These are phyloP conservation scores for Matsumyia berberina DNA, from an alignment of 2,888 invertebrate genomes.

Conservation along the genomic window DNA sequence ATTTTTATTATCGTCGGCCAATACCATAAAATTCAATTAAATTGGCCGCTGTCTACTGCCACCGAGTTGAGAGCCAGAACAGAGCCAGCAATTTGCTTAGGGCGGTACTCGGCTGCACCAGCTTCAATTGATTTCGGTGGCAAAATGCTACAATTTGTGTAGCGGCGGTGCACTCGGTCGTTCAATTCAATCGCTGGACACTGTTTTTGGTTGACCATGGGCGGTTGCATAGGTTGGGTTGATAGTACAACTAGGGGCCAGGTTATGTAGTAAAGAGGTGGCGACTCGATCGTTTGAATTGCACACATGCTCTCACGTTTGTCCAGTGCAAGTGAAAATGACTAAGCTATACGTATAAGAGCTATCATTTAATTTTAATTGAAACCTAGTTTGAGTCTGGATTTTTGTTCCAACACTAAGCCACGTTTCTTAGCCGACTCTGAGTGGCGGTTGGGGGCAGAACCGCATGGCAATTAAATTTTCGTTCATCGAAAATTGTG, in stretches of 20 bases:
- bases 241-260: conserved; percentile 2
- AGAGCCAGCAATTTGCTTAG: conserved; percentile 56
- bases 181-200: conserved; percentile 53
- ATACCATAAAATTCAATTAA: conserved; percentile 75
- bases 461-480: conserved; percentile 9
- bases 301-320: conserved; percentile 22
- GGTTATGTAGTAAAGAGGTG: conserved; percentile 46
- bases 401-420: conserved; percentile 35
- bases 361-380: conserved; percentile 67
- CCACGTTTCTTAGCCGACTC: background rate
- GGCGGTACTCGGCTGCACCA: conserved; percentile 49
- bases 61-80: conserved; percentile 34
- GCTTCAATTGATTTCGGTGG: conserved; percentile 73
- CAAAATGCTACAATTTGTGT: conserved; percentile 69
- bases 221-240: conserved; percentile 56
- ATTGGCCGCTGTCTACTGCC: conserved; percentile 63
- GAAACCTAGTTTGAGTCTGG: conserved; percentile 12
- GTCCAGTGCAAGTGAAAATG: conserved; percentile 38
- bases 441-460: conserved; percentile 13
- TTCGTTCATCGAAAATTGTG: conserved; percentile 3
- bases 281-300: conserved; percentile 19
- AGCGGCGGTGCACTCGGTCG: conserved; percentile 42
- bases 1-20: conserved; percentile 60
- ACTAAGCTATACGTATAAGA: conserved; percentile 10
- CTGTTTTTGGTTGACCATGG: conserved; percentile 34